Evolutionary conservation across 2,888 invertebrate genomes (phyloP).

Genomic region (Cosmorhoe ocellata): DNA sequence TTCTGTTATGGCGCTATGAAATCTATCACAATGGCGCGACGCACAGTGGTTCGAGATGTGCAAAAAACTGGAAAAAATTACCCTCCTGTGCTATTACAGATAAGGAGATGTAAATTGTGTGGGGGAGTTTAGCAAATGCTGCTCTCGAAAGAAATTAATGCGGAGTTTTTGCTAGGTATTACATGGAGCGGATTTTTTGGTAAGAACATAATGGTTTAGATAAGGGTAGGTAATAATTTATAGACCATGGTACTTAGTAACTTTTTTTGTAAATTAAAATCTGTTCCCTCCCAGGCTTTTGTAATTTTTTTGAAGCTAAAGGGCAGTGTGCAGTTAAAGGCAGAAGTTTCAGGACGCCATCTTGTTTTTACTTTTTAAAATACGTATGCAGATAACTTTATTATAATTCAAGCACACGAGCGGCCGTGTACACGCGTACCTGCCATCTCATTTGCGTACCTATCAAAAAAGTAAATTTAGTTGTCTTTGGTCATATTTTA

Average conservation of each 20-base stretch:
- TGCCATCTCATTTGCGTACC: slow-evolving; percentile 49
- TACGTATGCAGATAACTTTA: slow-evolving; percentile 37
- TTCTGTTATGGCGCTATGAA: too few relatives aligned
- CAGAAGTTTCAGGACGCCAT: neutral
- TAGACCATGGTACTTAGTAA: neutral
- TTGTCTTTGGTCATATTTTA: slow-evolving; percentile 44
- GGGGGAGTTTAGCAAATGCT: slow-evolving; percentile 58
- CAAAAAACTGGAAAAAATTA: slow-evolving; percentile 37
- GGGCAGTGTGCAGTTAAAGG: neutral
- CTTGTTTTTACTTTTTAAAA: slow-evolving; percentile 1
- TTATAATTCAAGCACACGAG: slow-evolving; percentile 52
- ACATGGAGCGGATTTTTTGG: slow-evolving; percentile 24
- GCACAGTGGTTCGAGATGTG: slow-evolving; percentile 26
- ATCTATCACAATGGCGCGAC: slow-evolving; percentile 24
- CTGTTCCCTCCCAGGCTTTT: neutral
- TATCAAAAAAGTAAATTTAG: slow-evolving; percentile 42
- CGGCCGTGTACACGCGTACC: slow-evolving; percentile 49
- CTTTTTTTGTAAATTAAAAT: neutral
- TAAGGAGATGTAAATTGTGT: slow-evolving; percentile 75
- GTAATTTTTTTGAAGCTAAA: neutral
- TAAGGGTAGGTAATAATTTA: slow-evolving; percentile 19
- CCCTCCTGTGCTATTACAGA: slow-evolving; percentile 61
- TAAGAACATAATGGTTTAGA: slow-evolving; percentile 15
- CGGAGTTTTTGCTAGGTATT: slow-evolving; percentile 36
- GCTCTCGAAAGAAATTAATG: slow-evolving; percentile 70